phyloP scores from a whole-genome alignment of 1,140 invertebrate species.

The Drosophila saltans region DNA sequence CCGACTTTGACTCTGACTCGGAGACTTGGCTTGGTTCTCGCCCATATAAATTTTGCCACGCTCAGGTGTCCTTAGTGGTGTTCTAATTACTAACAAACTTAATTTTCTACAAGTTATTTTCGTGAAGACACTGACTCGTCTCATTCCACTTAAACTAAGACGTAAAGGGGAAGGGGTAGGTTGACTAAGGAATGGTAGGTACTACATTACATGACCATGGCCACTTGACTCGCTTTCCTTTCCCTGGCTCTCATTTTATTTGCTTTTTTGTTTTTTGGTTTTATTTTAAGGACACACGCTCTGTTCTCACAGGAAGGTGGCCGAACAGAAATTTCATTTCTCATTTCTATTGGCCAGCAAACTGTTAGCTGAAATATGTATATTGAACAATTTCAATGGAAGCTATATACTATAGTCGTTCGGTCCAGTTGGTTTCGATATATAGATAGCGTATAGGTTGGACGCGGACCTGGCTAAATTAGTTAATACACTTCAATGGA shows the following conservation, averaged over 20 bases:
- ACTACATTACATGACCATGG: conserved; percentile 4
- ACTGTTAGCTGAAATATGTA: too few relatives aligned
- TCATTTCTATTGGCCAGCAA: too few relatives aligned
- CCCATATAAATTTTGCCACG: conserved; percentile 39
- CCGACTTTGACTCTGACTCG: not conserved
- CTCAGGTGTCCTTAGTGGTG: conserved; percentile 81
- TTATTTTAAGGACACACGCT: not conserved
- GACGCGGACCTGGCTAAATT: too few relatives aligned
- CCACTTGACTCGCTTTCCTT: not conserved
- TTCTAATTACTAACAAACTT: conserved; percentile 82
- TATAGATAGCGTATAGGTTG: too few relatives aligned
- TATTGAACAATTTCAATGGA: too few relatives aligned
- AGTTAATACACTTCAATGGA: too few relatives aligned
- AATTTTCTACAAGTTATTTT: conserved; percentile 81
- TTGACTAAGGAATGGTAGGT: not conserved
- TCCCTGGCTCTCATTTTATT: not conserved
- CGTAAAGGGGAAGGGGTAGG: not conserved
- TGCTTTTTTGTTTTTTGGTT: not conserved
- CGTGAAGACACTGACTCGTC: conserved; percentile 53
- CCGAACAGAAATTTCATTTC: too few relatives aligned
- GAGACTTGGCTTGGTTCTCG: conserved; percentile 1
- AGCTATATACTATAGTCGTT: too few relatives aligned
- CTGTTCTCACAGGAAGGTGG: too few relatives aligned
- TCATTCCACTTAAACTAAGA: conserved; percentile 7
- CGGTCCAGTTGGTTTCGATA: too few relatives aligned